These are phyloP conservation scores for Pachycephala philippinensis DNA, from an alignment of 2,113 vertebrate species.

Conservation along the genomic window DNA sequence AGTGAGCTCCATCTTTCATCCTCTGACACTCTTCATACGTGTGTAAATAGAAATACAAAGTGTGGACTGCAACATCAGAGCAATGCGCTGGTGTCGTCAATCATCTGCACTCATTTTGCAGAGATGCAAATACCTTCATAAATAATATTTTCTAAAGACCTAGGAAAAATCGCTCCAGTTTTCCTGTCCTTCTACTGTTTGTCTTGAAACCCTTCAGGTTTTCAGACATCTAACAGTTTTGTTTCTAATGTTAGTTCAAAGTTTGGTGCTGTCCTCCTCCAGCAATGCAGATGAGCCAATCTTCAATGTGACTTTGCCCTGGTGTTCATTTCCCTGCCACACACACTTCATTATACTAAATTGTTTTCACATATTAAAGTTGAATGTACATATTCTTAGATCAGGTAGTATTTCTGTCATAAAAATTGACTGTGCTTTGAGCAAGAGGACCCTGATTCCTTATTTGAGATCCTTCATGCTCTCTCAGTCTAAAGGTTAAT, in stretches of 20 bases:
- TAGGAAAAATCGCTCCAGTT: neutral
- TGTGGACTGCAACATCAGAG: neutral
- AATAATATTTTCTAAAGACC: neutral
- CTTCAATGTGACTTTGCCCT: neutral
- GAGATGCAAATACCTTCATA: neutral
- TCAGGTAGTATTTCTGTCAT: neutral
- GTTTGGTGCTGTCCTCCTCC: neutral
- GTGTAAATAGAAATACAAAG: neutral
- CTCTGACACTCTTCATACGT: neutral
- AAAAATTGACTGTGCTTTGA: neutral
- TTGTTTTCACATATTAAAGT: neutral
- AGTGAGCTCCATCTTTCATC: neutral
- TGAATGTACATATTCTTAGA: neutral
- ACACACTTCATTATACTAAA: neutral
- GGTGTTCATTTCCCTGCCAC: neutral
- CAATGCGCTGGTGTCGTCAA: fast-evolving
- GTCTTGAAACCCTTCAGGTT: neutral
- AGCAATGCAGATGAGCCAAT: neutral
- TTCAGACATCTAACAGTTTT: neutral
- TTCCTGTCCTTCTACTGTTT: neutral
- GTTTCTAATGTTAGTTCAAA: neutral
- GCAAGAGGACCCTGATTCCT: neutral
- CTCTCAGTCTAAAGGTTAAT: neutral
- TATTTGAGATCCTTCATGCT: neutral
- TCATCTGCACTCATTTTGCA: neutral